Base-by-base conservation (phyloP, 2,113 vertebrate species). In the Erythrolamprus reginae region DNA sequence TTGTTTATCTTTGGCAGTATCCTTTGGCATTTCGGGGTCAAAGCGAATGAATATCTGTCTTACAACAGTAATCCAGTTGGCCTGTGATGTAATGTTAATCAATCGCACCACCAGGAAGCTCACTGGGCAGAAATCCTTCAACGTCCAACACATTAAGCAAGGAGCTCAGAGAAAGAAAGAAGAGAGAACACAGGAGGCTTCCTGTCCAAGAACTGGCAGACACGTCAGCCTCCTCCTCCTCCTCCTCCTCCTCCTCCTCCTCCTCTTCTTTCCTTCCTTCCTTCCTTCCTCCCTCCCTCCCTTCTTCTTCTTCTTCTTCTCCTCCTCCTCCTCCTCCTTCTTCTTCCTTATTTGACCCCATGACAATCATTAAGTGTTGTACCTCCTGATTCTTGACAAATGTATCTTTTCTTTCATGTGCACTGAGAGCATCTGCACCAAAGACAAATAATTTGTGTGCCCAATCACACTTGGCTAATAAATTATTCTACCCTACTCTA, bases 281-380 rank as follows among this genome's bases (percentile, higher is more conserved):
- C 0, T 56, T 2, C 0, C 2, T 0, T 3, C 0, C 55, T 10
- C 24, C 55, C 0, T 24, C 21, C 3, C 0, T 8, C 0, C 0
- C 21, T 8, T 0, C 53, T 2, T 24, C 55, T 24, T 61, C 2
- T 28, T 1, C 3, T 19, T 23, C 3, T 4, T 23, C 0, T 19
- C 7, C 9, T 3, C 10, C 3, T 24, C 0, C 10, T 26, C 10
- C 3, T 0, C 10, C 23, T 1, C 2, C 1, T 28, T 1, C 4
- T 50, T 28, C 2, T 5, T 5, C 3, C 23, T 56, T 3, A n/a
- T n/a, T n/a, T n/a, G n/a, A n/a, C n/a, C n/a, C n/a, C n/a, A n/a
- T n/a, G n/a, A n/a, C n/a, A n/a, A n/a, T n/a, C n/a, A n/a, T n/a
- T n/a, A n/a, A n/a, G n/a, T n/a, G n/a, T n/a, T n/a, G n/a, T n/a